These are phyloP conservation scores for Harmothoe impar DNA, from an alignment of 2,888 invertebrate genomes.

Conservation along the genomic window DNA sequence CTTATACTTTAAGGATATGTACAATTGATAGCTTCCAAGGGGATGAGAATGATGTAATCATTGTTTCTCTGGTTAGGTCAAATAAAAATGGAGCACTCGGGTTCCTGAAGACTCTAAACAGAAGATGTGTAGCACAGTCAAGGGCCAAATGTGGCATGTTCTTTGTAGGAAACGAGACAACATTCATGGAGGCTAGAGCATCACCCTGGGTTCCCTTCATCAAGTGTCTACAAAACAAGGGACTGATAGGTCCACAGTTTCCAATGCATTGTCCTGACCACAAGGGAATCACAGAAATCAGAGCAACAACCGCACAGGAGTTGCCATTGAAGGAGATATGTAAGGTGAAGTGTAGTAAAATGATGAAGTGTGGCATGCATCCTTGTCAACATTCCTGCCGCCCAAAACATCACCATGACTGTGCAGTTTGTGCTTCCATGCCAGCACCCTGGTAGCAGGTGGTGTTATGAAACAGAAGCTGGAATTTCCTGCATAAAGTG, in stretches of 20 bases:
- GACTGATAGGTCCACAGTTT: conserved; percentile 20
- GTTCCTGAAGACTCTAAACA: conserved; percentile 78
- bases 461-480: conserved; percentile 36
- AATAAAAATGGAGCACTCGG: conserved; percentile 77
- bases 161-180: no score
- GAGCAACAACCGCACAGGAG: conserved; percentile 56
- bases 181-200: conserved; percentile 12
- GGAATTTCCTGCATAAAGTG: conserved; percentile 20
- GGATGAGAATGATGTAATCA: conserved; percentile 75
- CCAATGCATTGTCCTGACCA: conserved; percentile 64
- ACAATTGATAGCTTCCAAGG: no score
- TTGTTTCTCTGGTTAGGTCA: conserved; percentile 76
- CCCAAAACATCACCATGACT: conserved; percentile 56
- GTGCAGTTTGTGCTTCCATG: conserved; percentile 63
- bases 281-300: conserved; percentile 50
- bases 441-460: conserved; percentile 50
- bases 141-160: no score
- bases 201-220: conserved; percentile 55
- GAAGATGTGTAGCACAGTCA: no score
- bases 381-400: conserved; percentile 51
- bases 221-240: neutral
- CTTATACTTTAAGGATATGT: no score
- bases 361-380: conserved; percentile 61
- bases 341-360: conserved; percentile 46
- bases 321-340: conserved; percentile 57